Percentiles rank a stretch among this genome's conserved stretches.
phyloP scores from a whole-genome alignment of 2,113 vertebrate species.

The Cichladusa arquata region DNA sequence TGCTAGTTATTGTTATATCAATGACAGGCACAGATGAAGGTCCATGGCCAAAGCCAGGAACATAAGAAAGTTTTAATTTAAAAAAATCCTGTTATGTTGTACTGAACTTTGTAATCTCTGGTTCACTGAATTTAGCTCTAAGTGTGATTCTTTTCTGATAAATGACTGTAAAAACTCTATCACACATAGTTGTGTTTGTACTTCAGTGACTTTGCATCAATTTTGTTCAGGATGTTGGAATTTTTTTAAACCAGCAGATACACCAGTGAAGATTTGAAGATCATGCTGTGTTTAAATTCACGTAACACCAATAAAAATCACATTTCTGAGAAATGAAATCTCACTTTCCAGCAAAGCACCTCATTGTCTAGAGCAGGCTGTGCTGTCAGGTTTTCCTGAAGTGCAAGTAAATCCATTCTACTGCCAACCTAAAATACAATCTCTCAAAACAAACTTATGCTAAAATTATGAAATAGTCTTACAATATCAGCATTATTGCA shows the following conservation, averaged over 20 bases:
- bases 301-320: not conserved
- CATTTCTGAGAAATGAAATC: not conserved
- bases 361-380: not conserved
- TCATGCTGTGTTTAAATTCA: not conserved
- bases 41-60: not conserved
- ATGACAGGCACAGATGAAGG: fast-evolving
- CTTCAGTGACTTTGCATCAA: not conserved
- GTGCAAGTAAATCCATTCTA: not conserved
- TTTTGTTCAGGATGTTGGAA: not conserved
- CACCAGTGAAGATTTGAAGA: not conserved
- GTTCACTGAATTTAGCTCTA: not conserved
- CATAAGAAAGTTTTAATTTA: not conserved
- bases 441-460: not conserved
- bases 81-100: not conserved
- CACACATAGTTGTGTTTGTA: not conserved
- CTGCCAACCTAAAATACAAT: not conserved
- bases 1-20: not conserved
- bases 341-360: not conserved
- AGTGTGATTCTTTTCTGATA: slow-evolving; percentile 3
- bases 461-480: not conserved
- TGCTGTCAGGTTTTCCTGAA: not conserved
- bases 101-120: not conserved
- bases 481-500: not conserved
- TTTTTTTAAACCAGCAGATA: not conserved
- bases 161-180: not conserved